phyloP scores from a whole-genome alignment of 2,888 invertebrate species.

The Tenthredo amoena region DNA sequence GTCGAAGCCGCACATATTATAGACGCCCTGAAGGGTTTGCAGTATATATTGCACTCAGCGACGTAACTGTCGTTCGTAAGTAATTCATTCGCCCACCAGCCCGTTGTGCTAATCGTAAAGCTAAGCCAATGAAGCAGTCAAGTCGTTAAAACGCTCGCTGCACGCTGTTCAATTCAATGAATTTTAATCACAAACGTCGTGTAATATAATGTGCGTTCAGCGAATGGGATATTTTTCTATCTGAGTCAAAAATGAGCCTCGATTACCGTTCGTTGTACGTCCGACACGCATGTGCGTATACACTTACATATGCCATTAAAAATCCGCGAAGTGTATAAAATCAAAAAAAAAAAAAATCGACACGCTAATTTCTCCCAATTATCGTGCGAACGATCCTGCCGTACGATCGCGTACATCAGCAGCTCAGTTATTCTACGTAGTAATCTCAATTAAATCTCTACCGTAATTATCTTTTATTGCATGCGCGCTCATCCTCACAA shows the following conservation, averaged over 20 bases:
- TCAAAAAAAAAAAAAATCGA: not conserved
- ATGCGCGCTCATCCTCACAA: not conserved
- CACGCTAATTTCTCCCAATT: constrained; percentile 34
- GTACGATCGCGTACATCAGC: constrained; percentile 5
- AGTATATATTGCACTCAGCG: not conserved
- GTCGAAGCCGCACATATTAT: not conserved
- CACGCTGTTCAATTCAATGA: constrained; percentile 37
- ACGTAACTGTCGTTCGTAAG: constrained; percentile 38
- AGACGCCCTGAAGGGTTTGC: not conserved
- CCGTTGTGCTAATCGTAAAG: not conserved
- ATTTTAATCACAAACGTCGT: constrained; percentile 23
- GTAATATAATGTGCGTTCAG: not conserved
- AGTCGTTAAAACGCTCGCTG: constrained; percentile 35
- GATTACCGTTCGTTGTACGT: constrained; percentile 7
- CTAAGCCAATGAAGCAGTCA: constrained; percentile 26
- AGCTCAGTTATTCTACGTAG: constrained; percentile 7
- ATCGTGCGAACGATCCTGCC: not conserved
- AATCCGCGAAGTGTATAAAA: not conserved
- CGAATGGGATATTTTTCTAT: constrained; percentile 6
- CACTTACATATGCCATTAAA: not conserved
- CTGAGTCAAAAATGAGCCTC: not conserved
- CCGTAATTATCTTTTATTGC: constrained; percentile 23
- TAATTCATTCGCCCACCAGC: constrained; percentile 47
- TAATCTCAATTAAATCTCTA: constrained; percentile 19
- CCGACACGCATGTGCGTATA: not conserved